Conservation (phyloP, 2,113 vertebrate species). For the Campylomormyrus numenius region DNA sequence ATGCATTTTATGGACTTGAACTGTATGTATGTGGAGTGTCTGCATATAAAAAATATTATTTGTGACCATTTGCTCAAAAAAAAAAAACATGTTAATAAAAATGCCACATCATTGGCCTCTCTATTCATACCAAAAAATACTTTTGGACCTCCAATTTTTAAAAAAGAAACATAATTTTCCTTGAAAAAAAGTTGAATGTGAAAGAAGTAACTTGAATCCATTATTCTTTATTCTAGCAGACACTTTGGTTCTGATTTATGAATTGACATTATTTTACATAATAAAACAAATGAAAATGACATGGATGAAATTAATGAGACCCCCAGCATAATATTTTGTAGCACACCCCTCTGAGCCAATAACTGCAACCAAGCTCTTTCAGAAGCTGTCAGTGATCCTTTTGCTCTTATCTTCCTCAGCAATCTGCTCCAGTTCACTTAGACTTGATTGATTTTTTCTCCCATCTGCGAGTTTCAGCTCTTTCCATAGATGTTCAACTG, state of each 20-base stretch:
- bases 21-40: not conserved
- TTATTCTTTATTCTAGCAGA: not conserved
- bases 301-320: not conserved
- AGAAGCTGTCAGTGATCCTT: not conserved
- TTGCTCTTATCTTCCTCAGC: not conserved
- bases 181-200: not conserved
- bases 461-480: no score
- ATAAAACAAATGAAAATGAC: not conserved
- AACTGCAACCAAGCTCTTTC: not conserved
- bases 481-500: no score
- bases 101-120: not conserved
- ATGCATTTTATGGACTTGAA: not conserved
- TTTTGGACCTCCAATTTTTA: not conserved
- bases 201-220: not conserved
- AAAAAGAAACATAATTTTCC: not conserved
- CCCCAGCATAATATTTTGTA: not conserved
- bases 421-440: not conserved
- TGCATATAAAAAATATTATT: not conserved
- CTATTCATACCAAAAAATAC: not conserved
- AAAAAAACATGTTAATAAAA: no score
- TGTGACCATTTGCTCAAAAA: no score
- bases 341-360: not conserved
- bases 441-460: no score
- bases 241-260: not conserved
- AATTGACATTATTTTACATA: not conserved